Base-by-base conservation (phyloP, 2,113 vertebrate species). In the Cyanoramphus novaezelandiae region DNA sequence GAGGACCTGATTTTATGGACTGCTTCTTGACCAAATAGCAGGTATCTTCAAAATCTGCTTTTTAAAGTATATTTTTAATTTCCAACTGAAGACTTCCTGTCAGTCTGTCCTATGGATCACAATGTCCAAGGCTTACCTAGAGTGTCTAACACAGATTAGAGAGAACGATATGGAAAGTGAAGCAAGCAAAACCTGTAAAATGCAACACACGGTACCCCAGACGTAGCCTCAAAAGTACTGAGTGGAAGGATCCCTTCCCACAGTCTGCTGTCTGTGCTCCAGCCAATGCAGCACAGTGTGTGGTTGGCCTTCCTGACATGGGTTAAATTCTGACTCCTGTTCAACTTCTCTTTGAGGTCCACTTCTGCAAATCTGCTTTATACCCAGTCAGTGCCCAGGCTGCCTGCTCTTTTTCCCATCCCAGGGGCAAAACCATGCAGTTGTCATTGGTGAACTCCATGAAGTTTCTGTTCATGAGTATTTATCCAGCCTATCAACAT, bases 171-270 rank as follows among this genome's bases (percentile, higher is more conserved):
- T 8, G 6, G 35, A 52, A 82, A 70, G 14, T 55, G 68, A 88
- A 91, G 18, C 27, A 71, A 67, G 44, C 19, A 23, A 83, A 82
- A 83, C 6, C 19, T 80, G 24, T 28, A 33, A 77, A 86, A 31
- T 3, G 50, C 25, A 41, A 31, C 6, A 46, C 14, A 17, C 0
- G 0, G 13, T 35, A 27, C 19, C 21, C 17, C 35, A 82, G 23
- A 14, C 7, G 20, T 24, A 82, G 31, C 39, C n/a, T 65, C 33
- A n/a, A 64, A 63, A 68, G 60, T 29, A 13, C 33, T 4, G 14
- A 65, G 53, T 23, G 28, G 31, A 68, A 69, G 65, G 44, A 46
- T 62, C 17, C 7, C 7, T 8, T 74, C 21, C 39, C 39, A 74
- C 21, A 29, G 43, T 2, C 24, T 35, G 11, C 8, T 53, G 1